A percentile compares a stretch with the other conserved stretches of the same genome.
Conservation (phyloP, 1,140 invertebrate genomes). For the Euschistus heros region DNA sequence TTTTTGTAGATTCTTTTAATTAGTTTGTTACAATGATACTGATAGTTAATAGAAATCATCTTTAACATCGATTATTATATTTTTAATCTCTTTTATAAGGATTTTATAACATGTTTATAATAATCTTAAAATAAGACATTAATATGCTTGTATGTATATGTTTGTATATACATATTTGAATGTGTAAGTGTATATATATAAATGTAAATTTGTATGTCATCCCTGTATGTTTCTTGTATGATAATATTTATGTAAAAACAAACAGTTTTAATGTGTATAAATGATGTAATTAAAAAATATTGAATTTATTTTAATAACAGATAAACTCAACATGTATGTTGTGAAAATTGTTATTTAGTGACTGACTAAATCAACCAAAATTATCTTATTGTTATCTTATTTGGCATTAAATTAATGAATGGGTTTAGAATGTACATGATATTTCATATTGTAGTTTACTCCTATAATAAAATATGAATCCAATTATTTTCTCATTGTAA, state of each 20-base stretch:
- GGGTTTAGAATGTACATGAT: no score
- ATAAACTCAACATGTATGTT: slow-evolving; percentile 11
- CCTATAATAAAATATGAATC: no score
- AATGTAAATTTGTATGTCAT: slow-evolving; percentile 31
- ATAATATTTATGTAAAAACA: slow-evolving; percentile 32
- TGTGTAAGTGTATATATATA: slow-evolving; percentile 43
- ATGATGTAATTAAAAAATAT: slow-evolving; percentile 35
- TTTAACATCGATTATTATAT: slow-evolving; percentile 10
- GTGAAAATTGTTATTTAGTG: slow-evolving; percentile 1
- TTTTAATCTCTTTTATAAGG: slow-evolving; percentile 4
- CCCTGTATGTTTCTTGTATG: slow-evolving; percentile 1
- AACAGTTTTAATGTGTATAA: no score
- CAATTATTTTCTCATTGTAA: no score
- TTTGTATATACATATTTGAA: slow-evolving; percentile 29
- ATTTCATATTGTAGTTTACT: no score
- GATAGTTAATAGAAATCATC: neutral
- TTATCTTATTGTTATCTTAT: no score
- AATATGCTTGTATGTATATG: slow-evolving; percentile 5
- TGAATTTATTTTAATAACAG: slow-evolving; percentile 35
- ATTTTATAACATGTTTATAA: slow-evolving; percentile 5
- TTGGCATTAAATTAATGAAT: no score
- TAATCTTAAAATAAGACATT: neutral
- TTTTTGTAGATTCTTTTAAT: neutral
- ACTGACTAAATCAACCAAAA: slow-evolving; percentile 1
- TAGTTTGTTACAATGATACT: neutral